These are phyloP conservation scores for Typhlichthys subterraneus DNA, from an alignment of 2,797 vertebrate species.

Conservation along the genomic window DNA sequence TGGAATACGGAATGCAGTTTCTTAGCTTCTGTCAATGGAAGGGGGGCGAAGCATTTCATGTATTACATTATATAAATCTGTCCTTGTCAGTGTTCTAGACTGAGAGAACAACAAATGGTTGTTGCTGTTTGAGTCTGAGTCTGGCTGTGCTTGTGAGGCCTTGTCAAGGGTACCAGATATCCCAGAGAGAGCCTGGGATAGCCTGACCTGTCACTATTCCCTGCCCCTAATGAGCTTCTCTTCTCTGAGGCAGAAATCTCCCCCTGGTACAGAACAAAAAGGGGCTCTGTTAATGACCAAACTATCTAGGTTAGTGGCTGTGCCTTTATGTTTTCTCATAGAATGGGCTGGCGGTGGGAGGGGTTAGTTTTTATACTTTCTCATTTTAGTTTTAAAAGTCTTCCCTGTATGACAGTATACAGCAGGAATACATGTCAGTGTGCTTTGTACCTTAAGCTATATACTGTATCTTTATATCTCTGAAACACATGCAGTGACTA, in stretches of 20 bases:
- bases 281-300: slow-evolving; percentile 17
- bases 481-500: no score
- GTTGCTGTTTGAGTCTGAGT: slow-evolving; percentile 25
- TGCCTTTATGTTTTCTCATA: slow-evolving; percentile 14
- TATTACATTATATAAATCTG: no score
- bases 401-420: no score
- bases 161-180: slow-evolving; percentile 46
- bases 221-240: slow-evolving; percentile 45
- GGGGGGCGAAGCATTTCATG: no score
- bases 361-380: background rate
- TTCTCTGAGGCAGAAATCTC: slow-evolving; percentile 35
- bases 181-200: slow-evolving; percentile 31
- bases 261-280: slow-evolving; percentile 23
- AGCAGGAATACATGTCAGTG: no score
- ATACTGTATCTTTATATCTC: no score
- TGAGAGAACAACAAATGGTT: slow-evolving; percentile 20
- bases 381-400: background rate
- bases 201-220: slow-evolving; percentile 41
- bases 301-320: slow-evolving; percentile 1
- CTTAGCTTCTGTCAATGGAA: no score
- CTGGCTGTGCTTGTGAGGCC: slow-evolving; percentile 40
- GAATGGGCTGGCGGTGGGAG: no score
- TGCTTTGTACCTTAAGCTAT: no score
- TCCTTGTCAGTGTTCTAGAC: slow-evolving; percentile 5
- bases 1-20: no score